Evolutionary conservation across 2,113 vertebrate species (phyloP), one percentile per base, ranked within the genome.

Genomic region (Lates calcarifer): DNA sequence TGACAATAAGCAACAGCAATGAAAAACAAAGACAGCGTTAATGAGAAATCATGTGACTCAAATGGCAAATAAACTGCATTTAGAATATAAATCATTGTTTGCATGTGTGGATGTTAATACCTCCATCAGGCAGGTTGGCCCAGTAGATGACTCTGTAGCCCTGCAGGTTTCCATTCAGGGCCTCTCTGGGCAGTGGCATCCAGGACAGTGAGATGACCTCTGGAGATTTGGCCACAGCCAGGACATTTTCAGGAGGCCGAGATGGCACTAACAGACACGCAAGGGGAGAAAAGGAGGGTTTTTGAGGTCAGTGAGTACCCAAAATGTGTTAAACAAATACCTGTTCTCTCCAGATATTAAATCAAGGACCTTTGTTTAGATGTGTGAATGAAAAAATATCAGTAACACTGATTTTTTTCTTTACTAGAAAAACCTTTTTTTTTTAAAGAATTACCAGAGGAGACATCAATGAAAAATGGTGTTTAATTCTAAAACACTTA

Each of bases 81-180:
- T 45, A 28, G n/a, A 51, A 65, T 6, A 33, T 45, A n/a, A n/a
- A n/a, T 62, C 6, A 33, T 14, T 43, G 5, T 55, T 10, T 35
- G 28, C 17, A 8, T 58, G 56, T 60, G 65, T 71, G 51, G 6
- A 1, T 35, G 53, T 24, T 28, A 1, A n/a, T 91, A 99, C 98
- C 98, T 97, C 98, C 98, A 0, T 99, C 98, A 77, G 97, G 95
- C 89, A 99, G 96, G 85, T 99, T 99, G 85, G 98, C 97, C 98
- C 98, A 99, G 95, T 97, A 99, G 87, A 99, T 99, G 82, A 99
- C 97, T 64, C 97, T 93, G 94, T 98, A 99, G 13, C 98, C 98
- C 92, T 98, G 98, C 63, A 99, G 96, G 93, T 98, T 98, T 33
- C 98, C 98, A 1, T 99, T 99, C 74, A 99, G 94, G 13, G 97